These are phyloP conservation scores for Pygoscelis antarcticus DNA, from an alignment of 2,113 vertebrate genomes.

Conservation along the genomic window DNA sequence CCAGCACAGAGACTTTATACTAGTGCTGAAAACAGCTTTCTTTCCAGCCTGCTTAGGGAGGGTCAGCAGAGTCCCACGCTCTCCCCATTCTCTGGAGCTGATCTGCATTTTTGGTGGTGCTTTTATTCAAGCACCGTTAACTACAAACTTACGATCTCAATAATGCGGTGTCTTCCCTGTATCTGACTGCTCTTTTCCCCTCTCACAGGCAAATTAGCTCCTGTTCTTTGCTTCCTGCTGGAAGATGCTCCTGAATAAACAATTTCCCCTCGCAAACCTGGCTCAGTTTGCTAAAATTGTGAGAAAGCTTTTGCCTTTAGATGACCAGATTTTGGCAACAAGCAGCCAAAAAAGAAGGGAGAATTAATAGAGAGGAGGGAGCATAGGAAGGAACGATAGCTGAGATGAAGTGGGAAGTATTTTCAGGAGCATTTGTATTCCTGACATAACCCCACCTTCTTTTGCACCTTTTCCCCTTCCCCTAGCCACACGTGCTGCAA, in stretches of 20 bases:
- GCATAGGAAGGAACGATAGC: neutral
- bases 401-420: neutral
- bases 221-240: conserved; percentile 61
- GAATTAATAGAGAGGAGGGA: neutral
- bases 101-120: neutral
- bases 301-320: neutral
- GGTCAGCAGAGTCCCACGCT: neutral
- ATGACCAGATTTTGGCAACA: neutral
- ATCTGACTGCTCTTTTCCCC: conserved; percentile 64
- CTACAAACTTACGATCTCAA: neutral
- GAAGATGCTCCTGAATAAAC: conserved; percentile 68
- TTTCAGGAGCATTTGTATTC: neutral
- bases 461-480: neutral
- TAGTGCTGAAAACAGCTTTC: neutral
- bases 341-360: neutral
- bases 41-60: neutral
- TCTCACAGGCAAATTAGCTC: conserved; percentile 67
- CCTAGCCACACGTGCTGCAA: neutral
- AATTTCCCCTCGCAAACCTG: neutral
- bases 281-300: neutral
- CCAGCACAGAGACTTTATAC: neutral
- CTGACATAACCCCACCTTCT: neutral
- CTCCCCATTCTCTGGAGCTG: neutral
- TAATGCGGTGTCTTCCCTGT: neutral
- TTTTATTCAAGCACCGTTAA: neutral